Evolutionary conservation across 1,140 invertebrate species (phyloP).

Genomic region (Tachypleus tridentatus): DNA sequence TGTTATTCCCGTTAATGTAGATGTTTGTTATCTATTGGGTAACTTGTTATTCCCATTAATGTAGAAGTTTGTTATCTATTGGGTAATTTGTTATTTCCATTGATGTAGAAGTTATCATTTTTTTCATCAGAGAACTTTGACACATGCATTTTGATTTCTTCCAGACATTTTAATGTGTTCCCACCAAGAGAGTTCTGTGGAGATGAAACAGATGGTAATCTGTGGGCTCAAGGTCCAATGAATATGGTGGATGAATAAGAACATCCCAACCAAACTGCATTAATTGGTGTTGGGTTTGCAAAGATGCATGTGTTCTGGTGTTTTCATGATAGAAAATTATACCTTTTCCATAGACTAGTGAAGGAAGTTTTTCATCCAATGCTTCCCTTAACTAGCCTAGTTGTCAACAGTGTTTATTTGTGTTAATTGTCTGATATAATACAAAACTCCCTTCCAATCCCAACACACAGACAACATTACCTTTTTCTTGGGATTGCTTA

Average conservation of each 20-base stretch:
- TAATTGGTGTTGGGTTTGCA: neutral
- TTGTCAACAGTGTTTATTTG: neutral
- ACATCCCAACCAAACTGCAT: neutral
- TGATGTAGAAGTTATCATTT: neutral
- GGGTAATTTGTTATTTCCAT: too few species aligned
- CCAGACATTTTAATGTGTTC: neutral
- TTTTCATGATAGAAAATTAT: slow-evolving; percentile 1
- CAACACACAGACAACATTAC: slow-evolving; percentile 4
- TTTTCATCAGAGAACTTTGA: neutral
- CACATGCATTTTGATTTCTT: neutral
- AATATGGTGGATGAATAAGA: slow-evolving; percentile 5
- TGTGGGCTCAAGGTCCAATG: neutral
- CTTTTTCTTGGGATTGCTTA: slow-evolving; percentile 1
- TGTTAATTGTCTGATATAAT: neutral
- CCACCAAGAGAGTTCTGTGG: slow-evolving; percentile 1
- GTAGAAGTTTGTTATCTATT: too few species aligned
- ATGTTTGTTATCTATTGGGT: too few species aligned
- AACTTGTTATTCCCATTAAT: too few species aligned
- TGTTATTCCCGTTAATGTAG: too few species aligned
- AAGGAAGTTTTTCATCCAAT: neutral
- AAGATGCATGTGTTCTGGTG: neutral
- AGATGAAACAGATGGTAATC: neutral
- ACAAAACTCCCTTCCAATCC: neutral
- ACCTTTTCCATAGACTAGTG: neutral
- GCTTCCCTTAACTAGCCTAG: neutral